Conservation (phyloP, 1,140 invertebrate species). For the Portunus trituberculatus region DNA sequence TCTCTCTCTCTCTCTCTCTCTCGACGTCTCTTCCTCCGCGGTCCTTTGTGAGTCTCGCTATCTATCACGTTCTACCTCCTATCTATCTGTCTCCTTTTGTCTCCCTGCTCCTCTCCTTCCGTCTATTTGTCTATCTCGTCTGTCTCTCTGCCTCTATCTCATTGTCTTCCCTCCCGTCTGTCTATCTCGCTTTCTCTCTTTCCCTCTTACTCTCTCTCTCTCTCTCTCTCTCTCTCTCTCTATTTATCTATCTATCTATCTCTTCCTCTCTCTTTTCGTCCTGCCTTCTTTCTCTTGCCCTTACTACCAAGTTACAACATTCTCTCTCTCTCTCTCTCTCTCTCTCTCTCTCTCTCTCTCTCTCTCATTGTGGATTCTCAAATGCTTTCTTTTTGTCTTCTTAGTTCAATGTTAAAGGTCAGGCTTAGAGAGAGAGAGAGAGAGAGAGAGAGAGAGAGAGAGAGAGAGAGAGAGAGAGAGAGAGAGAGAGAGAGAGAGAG, state of each 20-base stretch:
- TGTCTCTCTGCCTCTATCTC: neutral
- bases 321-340: neutral
- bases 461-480: slow-evolving; percentile 12
- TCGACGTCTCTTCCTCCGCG: no score
- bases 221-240: neutral
- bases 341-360: slow-evolving; percentile 5
- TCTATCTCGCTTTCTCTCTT: neutral
- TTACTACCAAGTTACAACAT: neutral
- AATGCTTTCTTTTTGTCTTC: no score
- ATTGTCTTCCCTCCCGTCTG: neutral
- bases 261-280: neutral
- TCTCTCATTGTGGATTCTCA: neutral
- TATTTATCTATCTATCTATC: neutral
- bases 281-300: neutral
- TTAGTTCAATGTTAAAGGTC: no score
- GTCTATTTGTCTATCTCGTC: neutral
- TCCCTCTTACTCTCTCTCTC: neutral
- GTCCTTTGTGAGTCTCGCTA: neutral
- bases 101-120: neutral
- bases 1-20: slow-evolving; percentile 28
- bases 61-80: slow-evolving; percentile 5
- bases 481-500: slow-evolving; percentile 43
- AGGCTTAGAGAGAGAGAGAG: neutral
- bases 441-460: neutral
- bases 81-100: neutral